Conservation (phyloP, 2,797 vertebrate species). For the Dendrocincla fuliginosa region DNA sequence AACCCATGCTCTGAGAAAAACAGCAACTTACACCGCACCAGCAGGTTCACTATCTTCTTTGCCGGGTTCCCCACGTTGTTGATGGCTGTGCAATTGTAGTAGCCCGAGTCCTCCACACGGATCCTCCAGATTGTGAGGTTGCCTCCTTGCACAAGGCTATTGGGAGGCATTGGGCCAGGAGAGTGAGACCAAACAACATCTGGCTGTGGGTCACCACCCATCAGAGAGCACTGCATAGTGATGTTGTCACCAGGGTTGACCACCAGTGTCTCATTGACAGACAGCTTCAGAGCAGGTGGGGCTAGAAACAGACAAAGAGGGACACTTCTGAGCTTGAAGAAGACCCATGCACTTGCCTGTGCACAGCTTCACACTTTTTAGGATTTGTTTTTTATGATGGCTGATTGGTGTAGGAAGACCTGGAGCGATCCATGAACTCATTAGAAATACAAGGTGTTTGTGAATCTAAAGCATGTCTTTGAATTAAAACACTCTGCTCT, state of each 20-base stretch:
- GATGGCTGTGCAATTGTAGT: conserved; percentile 94
- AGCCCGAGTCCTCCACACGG: conserved; percentile 84
- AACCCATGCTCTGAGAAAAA: not conserved
- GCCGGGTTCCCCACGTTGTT: conserved; percentile 97
- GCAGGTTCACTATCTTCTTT: conserved; percentile 89
- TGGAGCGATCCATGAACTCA: not conserved
- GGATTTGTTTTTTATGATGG: not conserved
- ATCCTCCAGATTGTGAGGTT: conserved; percentile 86
- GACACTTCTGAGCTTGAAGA: not conserved
- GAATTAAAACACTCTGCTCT: not conserved
- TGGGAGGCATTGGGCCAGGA: conserved; percentile 84
- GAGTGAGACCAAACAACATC: conserved; percentile 90
- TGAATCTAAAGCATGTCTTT: not conserved
- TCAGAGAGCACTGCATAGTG: conserved; percentile 88
- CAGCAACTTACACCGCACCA: conserved; percentile 88
- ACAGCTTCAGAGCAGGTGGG: conserved; percentile 90
- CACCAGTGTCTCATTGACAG: conserved; percentile 92
- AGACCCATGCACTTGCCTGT: not conserved
- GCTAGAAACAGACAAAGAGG: conserved; percentile 71
- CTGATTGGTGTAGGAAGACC: not conserved
- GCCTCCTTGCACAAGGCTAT: conserved; percentile 81
- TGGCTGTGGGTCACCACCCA: conserved; percentile 85
- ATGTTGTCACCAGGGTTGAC: conserved; percentile 93
- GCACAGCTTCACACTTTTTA: not conserved
- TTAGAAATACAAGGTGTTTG: not conserved